Conservation (phyloP, 2,797 vertebrate genomes). For the Poeciliopsis infans region DNA sequence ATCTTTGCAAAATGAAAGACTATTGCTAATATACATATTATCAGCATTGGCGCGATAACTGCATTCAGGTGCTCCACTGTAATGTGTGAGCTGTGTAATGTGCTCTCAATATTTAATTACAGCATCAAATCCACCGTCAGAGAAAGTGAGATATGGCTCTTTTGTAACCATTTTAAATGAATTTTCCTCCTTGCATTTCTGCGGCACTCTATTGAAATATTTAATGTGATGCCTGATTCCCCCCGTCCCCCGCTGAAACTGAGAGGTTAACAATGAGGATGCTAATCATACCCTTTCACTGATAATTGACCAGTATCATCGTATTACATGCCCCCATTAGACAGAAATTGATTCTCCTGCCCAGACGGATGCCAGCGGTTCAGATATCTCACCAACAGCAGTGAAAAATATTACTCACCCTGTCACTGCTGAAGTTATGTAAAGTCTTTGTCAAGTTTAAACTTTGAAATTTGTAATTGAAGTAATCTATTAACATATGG, state of each 20-base stretch:
- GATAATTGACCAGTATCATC: constrained; percentile 72
- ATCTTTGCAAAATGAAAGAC: constrained; percentile 9
- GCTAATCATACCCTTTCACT: constrained; percentile 55
- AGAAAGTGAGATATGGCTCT: constrained; percentile 24
- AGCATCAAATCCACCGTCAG: constrained; percentile 31
- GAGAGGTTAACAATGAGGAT: constrained; percentile 61
- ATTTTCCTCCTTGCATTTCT: constrained; percentile 38
- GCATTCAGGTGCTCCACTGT: constrained; percentile 20
- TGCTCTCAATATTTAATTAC: constrained; percentile 46
- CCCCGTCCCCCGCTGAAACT: constrained; percentile 39
- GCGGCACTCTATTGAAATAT: constrained; percentile 32
- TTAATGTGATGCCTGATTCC: constrained; percentile 31
- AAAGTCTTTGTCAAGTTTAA: constrained; percentile 65
- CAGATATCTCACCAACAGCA: constrained; percentile 47
- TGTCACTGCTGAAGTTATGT: constrained; percentile 52
- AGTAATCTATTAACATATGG: constrained; percentile 66
- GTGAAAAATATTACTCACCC: constrained; percentile 43
- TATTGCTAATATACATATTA: constrained; percentile 12
- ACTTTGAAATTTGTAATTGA: constrained; percentile 73
- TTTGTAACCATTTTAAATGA: constrained; percentile 31
- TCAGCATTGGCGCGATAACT: constrained; percentile 10
- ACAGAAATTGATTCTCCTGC: constrained; percentile 65
- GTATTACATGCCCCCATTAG: constrained; percentile 60
- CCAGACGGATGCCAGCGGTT: constrained; percentile 46
- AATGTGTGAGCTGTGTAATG: constrained; percentile 25